Evolutionary conservation across 1,140 invertebrate species (phyloP), one percentile per base, ranked within the genome.

Genomic region (Frieseomelitta varia): DNA sequence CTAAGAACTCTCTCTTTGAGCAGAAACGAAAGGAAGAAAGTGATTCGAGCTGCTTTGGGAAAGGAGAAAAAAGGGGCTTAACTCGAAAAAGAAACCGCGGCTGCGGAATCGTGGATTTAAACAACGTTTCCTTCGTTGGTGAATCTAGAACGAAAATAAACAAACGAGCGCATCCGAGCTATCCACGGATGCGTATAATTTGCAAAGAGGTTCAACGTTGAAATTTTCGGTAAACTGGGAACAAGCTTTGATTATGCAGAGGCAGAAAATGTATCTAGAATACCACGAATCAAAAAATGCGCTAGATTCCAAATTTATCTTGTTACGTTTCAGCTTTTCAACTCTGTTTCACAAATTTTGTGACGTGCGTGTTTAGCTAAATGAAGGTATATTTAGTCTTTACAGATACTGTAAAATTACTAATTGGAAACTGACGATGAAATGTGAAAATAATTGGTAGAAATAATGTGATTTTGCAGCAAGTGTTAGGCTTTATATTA

Each of bases 61-160:
- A n/a, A 39, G 30, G 30, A 19, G 34, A 14, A 21, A 21, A 55
- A 53, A 24, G 12, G 12, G 12, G 4, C 17, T 74, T 55, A 74
- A 17, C 55, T n/a, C 24, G 30, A 56, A 76, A 39, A 39, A 76
- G 53, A 74, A 47, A n/a, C 51, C 72, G 15, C 56, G 61, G 73
- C 17, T 11, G 53, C 19, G 30, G 15, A 39, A 39, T 39, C 30
- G 30, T 10, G 55, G 34, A 39, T 76, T 75, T 61, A 39, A 75
- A 75, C 21, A 24, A 61, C 58, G 17, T n/a, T 6, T 61, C 39
- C 39, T 47, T 19, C 39, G 21, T 39, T 3, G 56, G 56, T 12
- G 74, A 61, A 76, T 61, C 19, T 76, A 24, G 53, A 27, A 61
- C 27, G 34, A 61, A 76, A 61, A 76, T 58, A 58, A 76, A 58